Percentiles rank a stretch among this genome's conserved stretches.
Evolutionary conservation across 2,797 vertebrate genomes (phyloP).

Genomic region (Zalophus californianus): DNA sequence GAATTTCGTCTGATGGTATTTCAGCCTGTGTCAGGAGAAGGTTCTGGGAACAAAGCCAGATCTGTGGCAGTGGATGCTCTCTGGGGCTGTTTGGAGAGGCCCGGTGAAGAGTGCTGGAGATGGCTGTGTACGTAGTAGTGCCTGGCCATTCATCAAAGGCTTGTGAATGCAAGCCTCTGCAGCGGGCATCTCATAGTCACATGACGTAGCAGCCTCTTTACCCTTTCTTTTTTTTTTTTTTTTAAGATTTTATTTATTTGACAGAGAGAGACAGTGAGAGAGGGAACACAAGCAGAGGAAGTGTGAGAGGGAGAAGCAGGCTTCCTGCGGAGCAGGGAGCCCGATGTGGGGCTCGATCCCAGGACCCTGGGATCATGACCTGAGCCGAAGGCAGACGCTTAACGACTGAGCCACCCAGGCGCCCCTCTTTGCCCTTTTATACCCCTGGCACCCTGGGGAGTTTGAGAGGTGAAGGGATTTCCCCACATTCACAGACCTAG

Average conservation of each 20-base stretch:
- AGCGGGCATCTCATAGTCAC: neutral
- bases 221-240: neutral
- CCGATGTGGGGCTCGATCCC: no score
- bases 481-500: neutral
- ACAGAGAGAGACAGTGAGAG: no score
- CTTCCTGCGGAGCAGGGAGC: no score
- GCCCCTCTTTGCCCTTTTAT: neutral
- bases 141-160: accelerated
- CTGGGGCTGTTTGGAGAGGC: neutral
- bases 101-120: neutral
- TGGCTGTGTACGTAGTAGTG: accelerated
- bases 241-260: no score
- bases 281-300: no score
- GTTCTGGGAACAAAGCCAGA: neutral
- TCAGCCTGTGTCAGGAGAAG: neutral
- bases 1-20: neutral
- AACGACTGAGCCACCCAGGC: no score
- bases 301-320: no score
- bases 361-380: no score
- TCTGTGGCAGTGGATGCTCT: neutral
- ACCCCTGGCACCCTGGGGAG: neutral
- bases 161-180: neutral
- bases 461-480: neutral
- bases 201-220: neutral
- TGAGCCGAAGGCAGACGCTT: no score